Percentiles rank a stretch among this genome's conserved stretches.
These are phyloP conservation scores for Trichopria drosophilae DNA, from an alignment of 2,888 invertebrate genomes.

Conservation along the genomic window DNA sequence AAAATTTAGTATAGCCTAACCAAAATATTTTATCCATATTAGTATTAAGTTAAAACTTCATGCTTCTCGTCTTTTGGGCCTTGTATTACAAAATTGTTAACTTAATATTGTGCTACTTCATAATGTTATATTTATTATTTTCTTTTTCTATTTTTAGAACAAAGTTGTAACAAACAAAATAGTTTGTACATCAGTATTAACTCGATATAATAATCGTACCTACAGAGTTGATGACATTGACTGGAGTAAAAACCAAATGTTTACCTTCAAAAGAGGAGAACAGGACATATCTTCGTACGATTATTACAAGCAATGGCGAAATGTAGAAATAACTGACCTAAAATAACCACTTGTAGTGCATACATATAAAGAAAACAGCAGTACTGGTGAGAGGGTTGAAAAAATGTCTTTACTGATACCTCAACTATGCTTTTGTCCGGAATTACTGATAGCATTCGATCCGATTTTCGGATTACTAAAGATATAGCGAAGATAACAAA, in stretches of 20 bases:
- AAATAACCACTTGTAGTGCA: conserved; percentile 79
- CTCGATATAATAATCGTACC: conserved; percentile 86
- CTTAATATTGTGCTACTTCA: conserved; percentile 50
- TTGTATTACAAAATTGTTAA: conserved; percentile 77
- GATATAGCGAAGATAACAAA: conserved; percentile 79
- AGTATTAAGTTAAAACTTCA: conserved; percentile 87
- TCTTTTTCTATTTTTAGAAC: conserved; percentile 39
- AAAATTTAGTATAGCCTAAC: no score
- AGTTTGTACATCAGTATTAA: conserved; percentile 74
- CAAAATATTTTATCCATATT: no score
- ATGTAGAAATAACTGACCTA: conserved; percentile 71
- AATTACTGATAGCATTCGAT: conserved; percentile 79
- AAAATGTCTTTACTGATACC: conserved; percentile 76
- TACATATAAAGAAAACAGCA: conserved; percentile 56
- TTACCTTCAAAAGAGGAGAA: conserved; percentile 69
- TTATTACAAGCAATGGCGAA: conserved; percentile 81
- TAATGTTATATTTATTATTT: no score
- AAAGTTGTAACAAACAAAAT: conserved; percentile 61
- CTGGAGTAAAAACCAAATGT: conserved; percentile 72
- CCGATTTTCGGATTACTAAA: conserved; percentile 83
- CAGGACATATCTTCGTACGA: conserved; percentile 67
- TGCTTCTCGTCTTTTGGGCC: conserved; percentile 80
- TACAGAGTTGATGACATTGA: conserved; percentile 85
- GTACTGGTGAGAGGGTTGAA: conserved; percentile 53
- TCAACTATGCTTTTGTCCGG: conserved; percentile 89